phyloP scores from a whole-genome alignment of 2,888 invertebrate species.

The Selenia dentaria region DNA sequence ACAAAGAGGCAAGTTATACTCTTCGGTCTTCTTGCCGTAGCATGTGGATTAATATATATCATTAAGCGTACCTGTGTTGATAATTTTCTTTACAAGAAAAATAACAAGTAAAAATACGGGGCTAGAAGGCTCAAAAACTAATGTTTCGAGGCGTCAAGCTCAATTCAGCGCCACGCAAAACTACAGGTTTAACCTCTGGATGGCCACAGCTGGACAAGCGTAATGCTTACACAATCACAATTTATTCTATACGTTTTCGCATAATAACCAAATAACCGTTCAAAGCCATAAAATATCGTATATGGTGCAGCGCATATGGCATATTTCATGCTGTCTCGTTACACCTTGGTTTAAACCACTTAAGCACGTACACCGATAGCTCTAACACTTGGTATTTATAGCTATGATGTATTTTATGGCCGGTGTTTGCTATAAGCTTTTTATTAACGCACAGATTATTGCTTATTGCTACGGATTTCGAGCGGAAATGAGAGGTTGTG shows the following conservation, averaged over 20 bases:
- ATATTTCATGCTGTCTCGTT: conserved; percentile 7
- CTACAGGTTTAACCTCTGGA: too few relatives aligned
- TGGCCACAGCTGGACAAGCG: too few relatives aligned
- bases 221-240: too few relatives aligned
- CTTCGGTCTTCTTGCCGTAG: too few relatives aligned
- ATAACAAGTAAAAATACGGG: too few relatives aligned
- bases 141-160: too few relatives aligned
- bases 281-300: conserved; percentile 5
- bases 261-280: conserved; percentile 7
- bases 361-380: conserved; percentile 17
- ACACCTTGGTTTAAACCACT: conserved; percentile 19
- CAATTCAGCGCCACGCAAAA: too few relatives aligned
- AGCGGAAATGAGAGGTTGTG: conserved; percentile 1
- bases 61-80: too few relatives aligned
- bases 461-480: conserved; percentile 7
- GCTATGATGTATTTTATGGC: conserved; percentile 8
- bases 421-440: conserved; percentile 15
- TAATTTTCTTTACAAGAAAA: too few relatives aligned
- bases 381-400: conserved; percentile 21
- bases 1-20: too few relatives aligned
- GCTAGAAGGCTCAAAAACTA: too few relatives aligned
- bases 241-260: conserved; percentile 4
- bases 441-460: conserved; percentile 15
- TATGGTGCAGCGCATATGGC: conserved; percentile 4
- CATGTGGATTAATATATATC: too few relatives aligned